Evolutionary conservation across 2,888 invertebrate species (phyloP).

Genomic region (Hyposoter didymator): DNA sequence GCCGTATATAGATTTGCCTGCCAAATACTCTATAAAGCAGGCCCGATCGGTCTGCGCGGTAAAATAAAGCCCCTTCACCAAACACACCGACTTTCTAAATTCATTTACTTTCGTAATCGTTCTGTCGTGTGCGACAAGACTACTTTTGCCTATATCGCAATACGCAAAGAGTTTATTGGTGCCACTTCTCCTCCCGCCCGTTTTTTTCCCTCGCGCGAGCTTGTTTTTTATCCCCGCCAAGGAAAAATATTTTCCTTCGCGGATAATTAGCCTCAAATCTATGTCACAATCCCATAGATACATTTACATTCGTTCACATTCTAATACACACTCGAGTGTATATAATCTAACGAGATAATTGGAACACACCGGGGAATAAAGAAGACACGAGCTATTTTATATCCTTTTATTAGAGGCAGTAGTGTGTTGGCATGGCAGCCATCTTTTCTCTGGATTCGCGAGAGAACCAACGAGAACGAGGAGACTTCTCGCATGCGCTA

Average conservation of each 20-base stretch:
- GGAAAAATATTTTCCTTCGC: background rate
- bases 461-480: constrained; percentile 18
- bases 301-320: background rate
- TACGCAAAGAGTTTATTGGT: constrained; percentile 23
- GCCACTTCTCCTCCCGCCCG: constrained; percentile 6
- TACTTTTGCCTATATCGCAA: constrained; percentile 36
- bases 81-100: constrained; percentile 82
- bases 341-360: constrained; percentile 4
- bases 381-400: constrained; percentile 25
- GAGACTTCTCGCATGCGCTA: constrained; percentile 37
- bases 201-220: background rate
- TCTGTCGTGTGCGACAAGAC: constrained; percentile 30
- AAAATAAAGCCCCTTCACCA: constrained; percentile 78
- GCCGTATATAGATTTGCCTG: constrained; percentile 39
- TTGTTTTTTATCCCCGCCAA: constrained; percentile 8
- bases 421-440: constrained; percentile 46
- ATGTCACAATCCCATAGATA: constrained; percentile 9
- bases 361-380: background rate
- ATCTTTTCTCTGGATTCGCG: constrained; percentile 58
- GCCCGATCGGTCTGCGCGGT: constrained; percentile 13
- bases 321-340: background rate
- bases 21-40: constrained; percentile 28
- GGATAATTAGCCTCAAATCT: constrained; percentile 10
- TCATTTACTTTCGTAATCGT: constrained; percentile 83
- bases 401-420: constrained; percentile 30